Evolutionary conservation across 23 tunicate genomes (phyloP).

Genomic region (Botrylloides violaceus): DNA sequence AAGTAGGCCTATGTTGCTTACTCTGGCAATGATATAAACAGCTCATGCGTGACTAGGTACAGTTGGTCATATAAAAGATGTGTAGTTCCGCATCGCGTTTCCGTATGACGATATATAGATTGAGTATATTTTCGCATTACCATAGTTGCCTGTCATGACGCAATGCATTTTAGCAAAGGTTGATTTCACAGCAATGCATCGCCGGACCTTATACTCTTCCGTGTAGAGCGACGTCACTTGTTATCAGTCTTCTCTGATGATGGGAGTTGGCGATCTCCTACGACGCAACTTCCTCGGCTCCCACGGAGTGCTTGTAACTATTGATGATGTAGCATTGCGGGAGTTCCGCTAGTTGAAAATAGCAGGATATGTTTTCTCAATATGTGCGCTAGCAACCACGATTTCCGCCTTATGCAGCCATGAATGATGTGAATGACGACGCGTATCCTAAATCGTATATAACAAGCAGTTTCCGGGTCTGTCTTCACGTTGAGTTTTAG

Average conservation of each 20-base stretch:
- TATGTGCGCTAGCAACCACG: slow-evolving; percentile 1
- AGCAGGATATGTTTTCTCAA: neutral
- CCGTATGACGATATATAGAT: neutral
- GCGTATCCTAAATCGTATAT: slow-evolving; percentile 25
- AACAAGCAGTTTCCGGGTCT: slow-evolving; percentile 30
- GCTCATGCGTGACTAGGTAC: neutral
- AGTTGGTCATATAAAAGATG: neutral
- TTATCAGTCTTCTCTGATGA: too few relatives aligned
- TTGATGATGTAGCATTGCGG: neutral
- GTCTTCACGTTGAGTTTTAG: slow-evolving; percentile 14
- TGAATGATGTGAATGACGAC: slow-evolving; percentile 22
- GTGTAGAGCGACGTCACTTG: too few relatives aligned
- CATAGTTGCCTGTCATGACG: neutral
- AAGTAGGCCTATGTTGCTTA: too few relatives aligned
- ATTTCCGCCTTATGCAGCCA: slow-evolving; percentile 18
- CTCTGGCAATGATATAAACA: too few relatives aligned
- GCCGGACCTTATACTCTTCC: too few relatives aligned
- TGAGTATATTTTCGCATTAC: neutral
- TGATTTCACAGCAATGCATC: too few relatives aligned
- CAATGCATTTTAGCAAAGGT: neutral
- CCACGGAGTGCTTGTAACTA: too few relatives aligned
- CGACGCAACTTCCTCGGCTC: too few relatives aligned
- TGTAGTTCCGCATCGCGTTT: neutral
- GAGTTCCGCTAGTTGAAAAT: neutral
- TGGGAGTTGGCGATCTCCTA: too few relatives aligned